Conservation (phyloP, 2,888 invertebrate genomes). For the Pasiphila rectangulata region DNA sequence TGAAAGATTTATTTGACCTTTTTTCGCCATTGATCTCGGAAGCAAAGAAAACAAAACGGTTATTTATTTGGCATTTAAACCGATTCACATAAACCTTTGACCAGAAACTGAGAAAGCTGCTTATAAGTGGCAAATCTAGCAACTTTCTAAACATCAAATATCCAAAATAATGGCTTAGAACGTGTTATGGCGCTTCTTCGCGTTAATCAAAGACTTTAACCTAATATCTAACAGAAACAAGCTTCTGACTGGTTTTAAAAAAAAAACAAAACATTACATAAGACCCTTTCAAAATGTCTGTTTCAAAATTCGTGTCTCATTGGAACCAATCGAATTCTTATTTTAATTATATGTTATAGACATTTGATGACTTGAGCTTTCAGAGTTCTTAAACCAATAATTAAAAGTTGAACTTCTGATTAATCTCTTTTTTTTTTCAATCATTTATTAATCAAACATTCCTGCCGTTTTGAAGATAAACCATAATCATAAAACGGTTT, state of each 20-base stretch:
- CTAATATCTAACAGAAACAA: background rate
- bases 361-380: too few relatives aligned
- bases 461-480: too few relatives aligned
- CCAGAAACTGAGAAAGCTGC: conserved; percentile 27
- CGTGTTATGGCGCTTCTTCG: conserved; percentile 26
- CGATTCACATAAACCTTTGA: conserved; percentile 12
- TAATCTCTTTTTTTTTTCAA: too few relatives aligned
- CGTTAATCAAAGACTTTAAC: conserved; percentile 13
- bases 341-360: too few relatives aligned
- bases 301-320: too few relatives aligned
- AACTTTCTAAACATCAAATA: conserved; percentile 44
- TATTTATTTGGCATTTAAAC: conserved; percentile 11
- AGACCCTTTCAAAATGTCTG: too few relatives aligned
- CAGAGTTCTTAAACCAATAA: background rate
- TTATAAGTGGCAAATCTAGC: conserved; percentile 33
- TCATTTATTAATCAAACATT: too few relatives aligned
- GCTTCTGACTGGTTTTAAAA: background rate
- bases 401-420: background rate
- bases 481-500: too few relatives aligned
- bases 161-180: conserved; percentile 30
- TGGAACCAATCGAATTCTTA: background rate
- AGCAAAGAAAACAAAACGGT: background rate
- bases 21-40: too few relatives aligned
- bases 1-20: background rate
- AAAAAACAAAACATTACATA: background rate